Conservation (phyloP, 2,113 vertebrate genomes). For the Myrmophylax atrothorax region DNA sequence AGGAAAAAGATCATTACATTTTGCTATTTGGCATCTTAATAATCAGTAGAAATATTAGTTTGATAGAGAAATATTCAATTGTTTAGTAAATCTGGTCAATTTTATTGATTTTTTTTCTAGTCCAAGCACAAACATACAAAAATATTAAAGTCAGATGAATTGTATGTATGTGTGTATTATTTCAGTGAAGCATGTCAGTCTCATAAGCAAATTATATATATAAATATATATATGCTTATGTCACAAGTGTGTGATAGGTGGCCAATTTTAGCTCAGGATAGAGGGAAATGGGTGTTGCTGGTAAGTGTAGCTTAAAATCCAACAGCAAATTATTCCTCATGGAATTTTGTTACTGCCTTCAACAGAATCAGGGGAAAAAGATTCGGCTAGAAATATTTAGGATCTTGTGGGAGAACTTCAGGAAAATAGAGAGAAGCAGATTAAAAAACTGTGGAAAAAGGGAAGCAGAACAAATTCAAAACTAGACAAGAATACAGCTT, state of each 20-base stretch:
- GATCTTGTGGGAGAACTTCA: background rate
- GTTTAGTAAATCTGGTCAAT: background rate
- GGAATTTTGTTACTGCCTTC: background rate
- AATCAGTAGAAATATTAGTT: background rate
- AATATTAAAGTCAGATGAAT: background rate
- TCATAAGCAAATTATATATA: background rate
- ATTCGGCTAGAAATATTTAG: background rate
- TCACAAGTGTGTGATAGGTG: rapidly evolving
- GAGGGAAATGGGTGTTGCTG: background rate
- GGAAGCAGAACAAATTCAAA: background rate
- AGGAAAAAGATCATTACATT: background rate
- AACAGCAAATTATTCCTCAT: background rate
- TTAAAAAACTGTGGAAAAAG: background rate
- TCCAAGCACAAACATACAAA: background rate
- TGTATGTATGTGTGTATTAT: background rate
- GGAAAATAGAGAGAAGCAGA: background rate
- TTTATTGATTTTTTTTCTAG: background rate
- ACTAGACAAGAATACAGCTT: background rate
- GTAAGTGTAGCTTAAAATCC: background rate
- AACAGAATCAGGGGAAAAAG: background rate
- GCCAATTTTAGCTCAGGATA: background rate
- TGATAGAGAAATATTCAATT: background rate
- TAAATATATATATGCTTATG: background rate
- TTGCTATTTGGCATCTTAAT: background rate
- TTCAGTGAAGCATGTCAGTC: background rate